Conservation (phyloP, 2,888 invertebrate genomes). For the Dyspetes luteomarginatus region DNA sequence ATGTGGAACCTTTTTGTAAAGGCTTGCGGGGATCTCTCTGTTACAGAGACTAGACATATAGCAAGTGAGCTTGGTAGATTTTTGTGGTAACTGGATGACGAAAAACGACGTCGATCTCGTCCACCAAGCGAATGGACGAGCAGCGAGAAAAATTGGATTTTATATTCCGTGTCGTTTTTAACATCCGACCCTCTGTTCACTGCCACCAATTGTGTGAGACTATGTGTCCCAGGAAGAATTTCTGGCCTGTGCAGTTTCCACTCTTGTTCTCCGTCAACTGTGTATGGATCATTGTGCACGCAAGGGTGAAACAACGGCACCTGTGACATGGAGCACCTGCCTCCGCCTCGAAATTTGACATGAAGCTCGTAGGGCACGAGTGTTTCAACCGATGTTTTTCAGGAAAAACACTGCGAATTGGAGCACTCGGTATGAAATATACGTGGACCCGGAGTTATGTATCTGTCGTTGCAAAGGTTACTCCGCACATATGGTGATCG, state of each 20-base stretch:
- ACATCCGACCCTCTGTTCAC: not conserved
- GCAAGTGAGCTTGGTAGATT: constrained; percentile 4
- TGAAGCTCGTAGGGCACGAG: constrained; percentile 48
- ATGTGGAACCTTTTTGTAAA: constrained; percentile 48
- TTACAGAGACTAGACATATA: constrained; percentile 9
- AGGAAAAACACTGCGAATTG: constrained; percentile 26
- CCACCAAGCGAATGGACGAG: not conserved
- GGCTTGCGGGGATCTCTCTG: too few species aligned
- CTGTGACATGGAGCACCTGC: constrained; percentile 54
- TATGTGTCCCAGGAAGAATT: not conserved
- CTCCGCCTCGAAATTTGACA: constrained; percentile 42
- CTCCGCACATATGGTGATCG: not conserved
- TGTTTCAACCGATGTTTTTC: constrained; percentile 52
- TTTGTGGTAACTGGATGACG: constrained; percentile 2
- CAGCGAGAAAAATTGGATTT: constrained; percentile 28
- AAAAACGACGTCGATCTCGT: not conserved
- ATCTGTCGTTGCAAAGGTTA: not conserved
- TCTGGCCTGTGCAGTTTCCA: not conserved
- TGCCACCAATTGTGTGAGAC: constrained; percentile 5
- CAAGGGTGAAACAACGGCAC: constrained; percentile 41
- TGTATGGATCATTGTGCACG: constrained; percentile 3
- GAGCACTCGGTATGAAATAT: constrained; percentile 22
- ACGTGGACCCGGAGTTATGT: not conserved
- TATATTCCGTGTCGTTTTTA: constrained; percentile 38
- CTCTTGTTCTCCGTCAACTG: not conserved